Evolutionary conservation across 2,888 invertebrate genomes (phyloP), one percentile per base, ranked within the genome.

Genomic region (Alcis repandata): DNA sequence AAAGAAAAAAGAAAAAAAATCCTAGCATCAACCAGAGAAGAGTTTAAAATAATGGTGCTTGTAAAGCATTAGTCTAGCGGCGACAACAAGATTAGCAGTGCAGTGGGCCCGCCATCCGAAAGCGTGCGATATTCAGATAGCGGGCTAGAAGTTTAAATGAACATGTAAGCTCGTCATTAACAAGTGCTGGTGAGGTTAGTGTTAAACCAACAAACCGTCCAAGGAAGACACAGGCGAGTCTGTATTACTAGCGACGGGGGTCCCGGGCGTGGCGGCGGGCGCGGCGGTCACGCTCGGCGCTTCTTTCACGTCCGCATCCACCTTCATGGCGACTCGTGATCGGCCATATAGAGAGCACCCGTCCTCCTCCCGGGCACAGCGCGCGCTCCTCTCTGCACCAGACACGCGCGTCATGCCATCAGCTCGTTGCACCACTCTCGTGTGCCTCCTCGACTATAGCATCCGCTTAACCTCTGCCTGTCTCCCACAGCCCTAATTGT

Each of bases 191-290:
- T 65, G 66, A 61, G 63, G 70, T 72, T 73, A 74, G 68, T 68
- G 67, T 82, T 80, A 79, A 81, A 79, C 82, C 83, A 87, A 91
- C 91, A 91, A 91, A 92, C 92, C 91, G 86, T 91, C 91, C 77
- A 90, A 77, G 77, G 90, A 92, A 82, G 91, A 89, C 70, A 89
- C 87, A 79, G 92, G 90, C 76, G 92, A 91, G 74, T 90, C 90
- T 74, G 89, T 90, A 86, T 87, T 90, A 91, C 88, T 90, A 89
- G 86, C 78, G 81, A 76, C 83, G 78, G 84, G 81, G 60, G 87
- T 85, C 74, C 82, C 80, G 69, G 85, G 73, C 58, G 80, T 75
- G 70, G 77, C 80, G 74, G 78, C 76, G 78, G 84, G 79, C 77
- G 85, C 80, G 76, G 84, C 78, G 64, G 82, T 79, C 77, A 84